A percentile compares a stretch with the other conserved stretches of the same genome.
These are phyloP conservation scores for Tympanoctomys barrerae DNA, from an alignment of 2,797 vertebrate genomes.

Conservation along the genomic window DNA sequence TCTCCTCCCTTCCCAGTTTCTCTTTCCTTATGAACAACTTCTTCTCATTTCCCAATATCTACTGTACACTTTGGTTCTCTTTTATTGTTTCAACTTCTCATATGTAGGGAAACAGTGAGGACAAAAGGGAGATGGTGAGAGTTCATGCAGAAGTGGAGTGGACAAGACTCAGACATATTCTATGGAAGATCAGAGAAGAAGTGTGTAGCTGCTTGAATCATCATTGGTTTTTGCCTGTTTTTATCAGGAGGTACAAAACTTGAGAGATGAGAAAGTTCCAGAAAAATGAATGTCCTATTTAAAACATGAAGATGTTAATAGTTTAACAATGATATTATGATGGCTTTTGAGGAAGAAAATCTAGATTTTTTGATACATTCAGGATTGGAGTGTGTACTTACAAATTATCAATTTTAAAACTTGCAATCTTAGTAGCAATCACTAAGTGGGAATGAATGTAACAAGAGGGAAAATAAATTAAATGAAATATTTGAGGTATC, in stretches of 20 bases:
- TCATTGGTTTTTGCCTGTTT: background rate
- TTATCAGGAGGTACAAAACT: background rate
- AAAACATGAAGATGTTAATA: background rate
- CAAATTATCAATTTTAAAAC: background rate
- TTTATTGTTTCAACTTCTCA: too few species aligned
- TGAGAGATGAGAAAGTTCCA: background rate
- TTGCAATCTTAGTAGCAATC: background rate
- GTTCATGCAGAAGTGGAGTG: background rate
- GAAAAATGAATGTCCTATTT: background rate
- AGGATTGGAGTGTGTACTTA: background rate
- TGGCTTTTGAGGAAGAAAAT: background rate
- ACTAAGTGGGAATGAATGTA: background rate
- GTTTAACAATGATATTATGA: background rate
- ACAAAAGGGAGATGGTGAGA: background rate
- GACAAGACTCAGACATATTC: background rate
- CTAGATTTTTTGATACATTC: background rate
- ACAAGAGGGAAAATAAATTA: background rate
- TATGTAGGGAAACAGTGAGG: too few species aligned
- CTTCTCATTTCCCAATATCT: too few species aligned
- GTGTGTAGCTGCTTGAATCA: background rate
- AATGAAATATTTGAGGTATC: background rate
- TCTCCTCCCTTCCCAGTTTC: too few species aligned
- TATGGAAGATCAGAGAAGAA: background rate
- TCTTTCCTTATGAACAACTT: too few species aligned
- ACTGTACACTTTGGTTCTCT: too few species aligned